Conservation (phyloP, 2,888 invertebrate genomes). For the Erebia aethiops region DNA sequence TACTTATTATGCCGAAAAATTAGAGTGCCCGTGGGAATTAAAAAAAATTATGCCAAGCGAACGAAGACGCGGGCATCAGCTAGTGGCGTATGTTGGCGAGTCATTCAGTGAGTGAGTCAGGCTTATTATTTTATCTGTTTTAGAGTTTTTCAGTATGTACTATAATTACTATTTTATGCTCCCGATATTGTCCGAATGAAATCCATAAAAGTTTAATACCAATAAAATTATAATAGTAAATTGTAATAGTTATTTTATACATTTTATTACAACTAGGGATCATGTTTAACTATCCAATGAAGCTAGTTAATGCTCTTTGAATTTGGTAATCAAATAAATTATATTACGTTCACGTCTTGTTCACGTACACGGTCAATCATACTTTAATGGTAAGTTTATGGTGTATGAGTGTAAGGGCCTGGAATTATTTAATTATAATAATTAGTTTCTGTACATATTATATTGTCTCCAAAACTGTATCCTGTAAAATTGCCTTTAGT, state of each 20-base stretch:
- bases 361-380: slow-evolving; percentile 28
- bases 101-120: too few species aligned
- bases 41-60: too few species aligned
- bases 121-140: too few species aligned
- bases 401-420: slow-evolving; percentile 1
- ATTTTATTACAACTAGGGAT: background rate
- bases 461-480: background rate
- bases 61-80: too few species aligned
- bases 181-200: background rate
- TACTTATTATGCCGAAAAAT: too few species aligned
- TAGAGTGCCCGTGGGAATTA: too few species aligned
- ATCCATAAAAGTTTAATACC: background rate
- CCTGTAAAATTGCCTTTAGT: background rate
- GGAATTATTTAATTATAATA: too few species aligned
- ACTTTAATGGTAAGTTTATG: slow-evolving; percentile 21
- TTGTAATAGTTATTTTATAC: background rate
- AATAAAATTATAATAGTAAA: background rate
- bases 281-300: slow-evolving; percentile 24
- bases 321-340: slow-evolving; percentile 25
- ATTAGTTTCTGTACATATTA: slow-evolving; percentile 19
- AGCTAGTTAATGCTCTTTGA: slow-evolving; percentile 28
- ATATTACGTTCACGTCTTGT: too few species aligned
- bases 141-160: too few species aligned
- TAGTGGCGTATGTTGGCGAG: too few species aligned
- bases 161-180: too few species aligned